phyloP scores from a whole-genome alignment of 1,140 invertebrate species.

The Sinella curviseta region DNA sequence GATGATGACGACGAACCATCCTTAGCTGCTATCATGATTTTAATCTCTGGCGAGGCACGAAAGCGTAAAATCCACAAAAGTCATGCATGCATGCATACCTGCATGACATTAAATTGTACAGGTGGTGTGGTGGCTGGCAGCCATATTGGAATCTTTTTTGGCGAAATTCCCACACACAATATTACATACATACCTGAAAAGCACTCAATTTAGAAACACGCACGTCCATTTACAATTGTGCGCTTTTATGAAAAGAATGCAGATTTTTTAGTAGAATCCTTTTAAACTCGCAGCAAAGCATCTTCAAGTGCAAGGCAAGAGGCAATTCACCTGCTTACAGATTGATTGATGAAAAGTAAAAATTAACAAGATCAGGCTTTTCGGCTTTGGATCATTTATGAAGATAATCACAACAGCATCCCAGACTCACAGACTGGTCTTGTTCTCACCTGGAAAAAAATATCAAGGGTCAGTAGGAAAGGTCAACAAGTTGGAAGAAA shows the following conservation, averaged over 20 bases:
- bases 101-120: neutral
- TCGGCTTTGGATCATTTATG: slow-evolving; percentile 2
- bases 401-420: neutral
- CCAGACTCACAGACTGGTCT: neutral
- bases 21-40: neutral
- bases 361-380: neutral
- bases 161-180: neutral
- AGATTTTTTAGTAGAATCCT: neutral
- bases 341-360: neutral
- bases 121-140: neutral
- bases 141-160: neutral
- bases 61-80: neutral
- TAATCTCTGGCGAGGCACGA: neutral
- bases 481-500: slow-evolving; percentile 17
- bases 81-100: neutral
- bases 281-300: neutral
- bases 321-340: neutral
- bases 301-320: neutral
- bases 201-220: neutral
- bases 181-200: neutral
- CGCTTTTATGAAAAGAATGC: neutral
- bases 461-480: slow-evolving; percentile 13
- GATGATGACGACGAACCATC: neutral
- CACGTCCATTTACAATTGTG: neutral
- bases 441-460: neutral